Base-by-base conservation (phyloP, 2,797 vertebrate species). In the Gila robusta region DNA sequence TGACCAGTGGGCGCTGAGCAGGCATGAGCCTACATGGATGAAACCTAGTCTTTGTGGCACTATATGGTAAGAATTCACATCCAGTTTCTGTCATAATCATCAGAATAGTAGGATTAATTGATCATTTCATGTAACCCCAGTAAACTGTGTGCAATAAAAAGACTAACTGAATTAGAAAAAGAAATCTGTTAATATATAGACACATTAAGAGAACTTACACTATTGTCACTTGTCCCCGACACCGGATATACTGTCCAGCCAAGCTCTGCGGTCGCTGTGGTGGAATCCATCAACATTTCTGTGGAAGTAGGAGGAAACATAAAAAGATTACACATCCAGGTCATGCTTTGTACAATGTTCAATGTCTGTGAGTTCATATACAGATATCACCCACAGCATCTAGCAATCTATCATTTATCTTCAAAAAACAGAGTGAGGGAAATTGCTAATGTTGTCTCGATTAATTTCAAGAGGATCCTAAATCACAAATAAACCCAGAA, bases 251-350 rank as follows among this genome's bases (percentile, higher is more conserved):
- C 98, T 0, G 96, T 99, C 98, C 98, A 99, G 91, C 98, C 98
- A 82, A 99, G 96, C 94, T 99, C 98, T 1, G 98, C 98, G 0
- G 98, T 99, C 0, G 98, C 98, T 0, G 98, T 99, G 9, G 98
- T 99, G 86, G 98, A 99, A 90, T 99, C 98, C 98, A 99, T 99
- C 92, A 99, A 94, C 0, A 96, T 99, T 95, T 99, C 98, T 99
- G 96, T 81, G 90, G 92, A 91, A 92, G 88, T 41, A 79, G 93
- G 83, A 56, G 89, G 64, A 82, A 89, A 89, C 77, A 88, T 66
- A 91, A 28, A 82, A 41, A n/a, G 47, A 23, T 87, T 87, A 94
- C 80, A 94, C 79, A 87, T 26, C 80, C 47, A 82, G 49, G 81
- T 52, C 66, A 37, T 35, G 21, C 37, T 72, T 49, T 70, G 66